Conservation (phyloP, 2,888 invertebrate species). For the Apotomis betuletana region DNA sequence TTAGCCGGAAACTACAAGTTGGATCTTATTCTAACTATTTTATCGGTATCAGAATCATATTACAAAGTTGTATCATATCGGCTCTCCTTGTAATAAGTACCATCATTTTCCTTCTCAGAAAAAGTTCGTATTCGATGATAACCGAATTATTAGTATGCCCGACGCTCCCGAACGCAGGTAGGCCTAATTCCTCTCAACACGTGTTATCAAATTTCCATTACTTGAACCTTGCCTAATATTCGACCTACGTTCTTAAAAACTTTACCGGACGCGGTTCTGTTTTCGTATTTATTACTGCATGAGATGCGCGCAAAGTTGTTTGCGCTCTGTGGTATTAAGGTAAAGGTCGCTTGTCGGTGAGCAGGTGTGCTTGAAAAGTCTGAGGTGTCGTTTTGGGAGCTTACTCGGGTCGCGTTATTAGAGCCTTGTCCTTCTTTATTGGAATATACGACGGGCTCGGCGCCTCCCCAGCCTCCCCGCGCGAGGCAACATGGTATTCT, state of each 20-base stretch:
- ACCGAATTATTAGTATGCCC: conserved; percentile 64
- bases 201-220: conserved; percentile 69
- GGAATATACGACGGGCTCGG: conserved; percentile 68
- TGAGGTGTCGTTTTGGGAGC: conserved; percentile 75
- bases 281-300: conserved; percentile 67
- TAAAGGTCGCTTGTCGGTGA: conserved; percentile 55
- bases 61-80: conserved; percentile 13
- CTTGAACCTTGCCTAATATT: conserved; percentile 61
- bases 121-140: conserved; percentile 42
- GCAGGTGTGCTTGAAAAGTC: conserved; percentile 51
- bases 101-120: conserved; percentile 22
- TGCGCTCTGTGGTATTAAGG: conserved; percentile 44
- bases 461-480: conserved; percentile 44
- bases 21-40: conserved; percentile 1
- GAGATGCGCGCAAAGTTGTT: conserved; percentile 39
- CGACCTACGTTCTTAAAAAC: conserved; percentile 69
- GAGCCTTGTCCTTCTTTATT: conserved; percentile 77
- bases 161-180: conserved; percentile 47
- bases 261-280: conserved; percentile 69
- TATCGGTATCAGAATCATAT: conserved; percentile 13
- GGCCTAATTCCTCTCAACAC: conserved; percentile 48
- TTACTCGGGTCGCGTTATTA: conserved; percentile 75
- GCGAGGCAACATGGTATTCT: neutral
- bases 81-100: conserved; percentile 8
- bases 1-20: conserved; percentile 1